These are phyloP conservation scores for Uropetala carovei DNA, from an alignment of 2,888 invertebrate genomes.

Conservation along the genomic window DNA sequence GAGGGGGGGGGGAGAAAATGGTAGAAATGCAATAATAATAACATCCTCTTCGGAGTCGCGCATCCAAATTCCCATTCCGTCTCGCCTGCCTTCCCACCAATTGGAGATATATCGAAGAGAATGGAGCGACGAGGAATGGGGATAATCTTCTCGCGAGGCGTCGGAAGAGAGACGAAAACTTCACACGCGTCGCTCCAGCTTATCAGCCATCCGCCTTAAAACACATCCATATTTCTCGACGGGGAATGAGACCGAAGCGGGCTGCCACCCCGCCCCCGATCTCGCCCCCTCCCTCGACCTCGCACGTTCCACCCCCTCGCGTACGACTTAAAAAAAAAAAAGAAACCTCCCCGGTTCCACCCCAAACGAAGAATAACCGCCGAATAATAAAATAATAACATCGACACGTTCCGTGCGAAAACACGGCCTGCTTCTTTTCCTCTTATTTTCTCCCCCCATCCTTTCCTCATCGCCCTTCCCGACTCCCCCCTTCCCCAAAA, in stretches of 20 bases:
- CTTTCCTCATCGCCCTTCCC: no score
- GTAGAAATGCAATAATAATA: conserved; percentile 45
- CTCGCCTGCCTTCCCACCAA: not conserved
- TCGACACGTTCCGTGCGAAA: not conserved
- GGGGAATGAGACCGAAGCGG: no score
- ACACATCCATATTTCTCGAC: no score
- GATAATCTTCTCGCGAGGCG: not conserved
- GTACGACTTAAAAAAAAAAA: not conserved
- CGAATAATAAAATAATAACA: conserved; percentile 16
- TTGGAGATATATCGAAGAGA: not conserved
- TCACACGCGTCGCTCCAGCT: not conserved
- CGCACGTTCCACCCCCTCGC: not conserved
- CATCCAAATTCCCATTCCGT: no score
- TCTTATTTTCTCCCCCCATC: not conserved
- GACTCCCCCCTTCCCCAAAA: no score
- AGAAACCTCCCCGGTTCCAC: not conserved
- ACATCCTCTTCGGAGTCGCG: not conserved
- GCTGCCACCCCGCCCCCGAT: no score
- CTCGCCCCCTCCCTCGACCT: not conserved
- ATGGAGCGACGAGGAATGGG: not conserved
- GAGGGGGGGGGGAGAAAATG: not conserved
- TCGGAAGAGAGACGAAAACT: not conserved
- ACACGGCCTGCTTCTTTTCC: not conserved
- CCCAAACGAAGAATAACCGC: not conserved
- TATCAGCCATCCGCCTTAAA: not conserved